Conservation (phyloP, 2,797 vertebrate genomes). For the Cirrhinus molitorella region DNA sequence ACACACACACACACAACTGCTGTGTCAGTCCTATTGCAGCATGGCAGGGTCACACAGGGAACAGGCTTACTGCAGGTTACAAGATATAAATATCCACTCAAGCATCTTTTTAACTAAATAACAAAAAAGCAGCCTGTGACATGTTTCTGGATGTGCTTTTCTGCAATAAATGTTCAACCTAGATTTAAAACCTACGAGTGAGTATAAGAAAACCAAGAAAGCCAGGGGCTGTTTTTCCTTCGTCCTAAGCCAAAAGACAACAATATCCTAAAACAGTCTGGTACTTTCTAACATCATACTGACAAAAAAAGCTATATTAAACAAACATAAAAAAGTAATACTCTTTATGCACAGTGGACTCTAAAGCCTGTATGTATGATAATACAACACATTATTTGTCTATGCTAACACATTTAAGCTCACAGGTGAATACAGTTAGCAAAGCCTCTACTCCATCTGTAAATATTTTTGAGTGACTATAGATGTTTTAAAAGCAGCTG, state of each 20-base stretch:
- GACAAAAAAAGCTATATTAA: background rate
- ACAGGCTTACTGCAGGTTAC: background rate
- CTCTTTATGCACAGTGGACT: background rate
- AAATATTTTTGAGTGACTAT: background rate
- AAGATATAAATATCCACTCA: background rate
- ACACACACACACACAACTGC: constrained; percentile 26
- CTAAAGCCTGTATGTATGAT: background rate
- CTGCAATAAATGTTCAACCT: background rate
- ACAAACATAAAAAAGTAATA: constrained; percentile 8
- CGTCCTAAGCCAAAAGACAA: background rate
- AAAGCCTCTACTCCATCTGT: background rate
- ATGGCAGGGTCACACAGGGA: constrained; percentile 1
- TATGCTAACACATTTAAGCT: background rate
- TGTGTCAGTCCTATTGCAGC: constrained; percentile 32
- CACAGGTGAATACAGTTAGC: background rate
- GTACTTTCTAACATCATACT: background rate
- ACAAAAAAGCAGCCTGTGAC: background rate
- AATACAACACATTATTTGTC: background rate
- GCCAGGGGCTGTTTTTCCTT: too few species aligned
- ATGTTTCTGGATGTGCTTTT: background rate
- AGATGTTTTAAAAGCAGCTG: background rate
- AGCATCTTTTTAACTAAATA: background rate
- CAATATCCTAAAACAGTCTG: background rate
- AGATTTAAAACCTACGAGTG: background rate
- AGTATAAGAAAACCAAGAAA: background rate